A percentile compares a stretch with the other conserved stretches of the same genome.
phyloP scores from a whole-genome alignment of 2,888 invertebrate species.

The Thereva unica region DNA sequence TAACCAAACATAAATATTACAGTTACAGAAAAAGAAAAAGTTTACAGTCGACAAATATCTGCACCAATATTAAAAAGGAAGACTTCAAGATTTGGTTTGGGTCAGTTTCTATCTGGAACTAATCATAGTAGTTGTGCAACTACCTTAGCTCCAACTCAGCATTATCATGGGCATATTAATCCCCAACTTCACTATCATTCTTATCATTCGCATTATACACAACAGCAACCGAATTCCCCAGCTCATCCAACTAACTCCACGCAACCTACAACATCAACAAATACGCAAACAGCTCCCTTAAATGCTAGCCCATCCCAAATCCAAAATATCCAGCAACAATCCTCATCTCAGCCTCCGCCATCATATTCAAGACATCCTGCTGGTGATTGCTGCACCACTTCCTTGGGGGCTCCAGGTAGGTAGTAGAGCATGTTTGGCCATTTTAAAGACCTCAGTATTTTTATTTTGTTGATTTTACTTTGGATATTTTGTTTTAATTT shows the following conservation, averaged over 20 bases:
- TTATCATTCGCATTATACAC: slow-evolving; percentile 40
- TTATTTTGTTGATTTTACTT: slow-evolving; percentile 3
- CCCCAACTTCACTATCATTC: slow-evolving; percentile 35
- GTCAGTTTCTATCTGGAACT: slow-evolving; percentile 71
- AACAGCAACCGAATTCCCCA: slow-evolving; percentile 42
- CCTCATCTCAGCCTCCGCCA: slow-evolving; percentile 43
- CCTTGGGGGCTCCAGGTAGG: slow-evolving; percentile 53
- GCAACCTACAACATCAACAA: slow-evolving; percentile 40
- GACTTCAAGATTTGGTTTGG: slow-evolving; percentile 88
- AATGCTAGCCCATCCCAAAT: slow-evolving; percentile 42
- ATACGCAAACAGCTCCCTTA: slow-evolving; percentile 39
- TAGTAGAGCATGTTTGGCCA: slow-evolving; percentile 54
- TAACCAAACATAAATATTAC: neutral
- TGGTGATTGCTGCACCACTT: slow-evolving; percentile 50
- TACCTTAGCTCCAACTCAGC: slow-evolving; percentile 47
- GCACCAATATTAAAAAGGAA: slow-evolving; percentile 94
- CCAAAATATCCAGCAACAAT: slow-evolving; percentile 40
- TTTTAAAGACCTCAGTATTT: slow-evolving; percentile 8
- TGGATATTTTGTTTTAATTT: slow-evolving; percentile 2
- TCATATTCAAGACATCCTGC: slow-evolving; percentile 44
- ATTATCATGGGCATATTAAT: slow-evolving; percentile 28
- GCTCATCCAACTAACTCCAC: slow-evolving; percentile 41
- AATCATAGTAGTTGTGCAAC: slow-evolving; percentile 52
- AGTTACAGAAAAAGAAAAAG: slow-evolving; percentile 75
- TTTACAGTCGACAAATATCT: slow-evolving; percentile 89